These are phyloP conservation scores for Hypanus sabinus DNA, from an alignment of 2,113 vertebrate genomes.

Conservation along the genomic window DNA sequence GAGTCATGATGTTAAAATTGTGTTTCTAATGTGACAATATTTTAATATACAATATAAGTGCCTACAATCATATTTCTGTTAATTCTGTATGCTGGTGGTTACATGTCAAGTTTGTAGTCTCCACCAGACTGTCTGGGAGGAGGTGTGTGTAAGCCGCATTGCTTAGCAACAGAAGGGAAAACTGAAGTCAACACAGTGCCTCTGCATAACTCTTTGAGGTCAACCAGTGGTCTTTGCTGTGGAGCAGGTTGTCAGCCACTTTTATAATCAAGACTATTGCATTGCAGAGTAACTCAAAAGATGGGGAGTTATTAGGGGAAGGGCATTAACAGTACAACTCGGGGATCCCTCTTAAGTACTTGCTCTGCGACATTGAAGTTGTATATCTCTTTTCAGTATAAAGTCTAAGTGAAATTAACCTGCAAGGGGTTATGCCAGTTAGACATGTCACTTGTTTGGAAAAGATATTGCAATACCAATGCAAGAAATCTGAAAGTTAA, in stretches of 20 bases:
- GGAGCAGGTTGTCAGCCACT: neutral
- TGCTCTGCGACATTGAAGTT: too few relatives aligned
- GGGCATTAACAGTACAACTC: too few relatives aligned
- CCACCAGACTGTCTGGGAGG: neutral
- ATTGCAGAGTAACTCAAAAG: too few relatives aligned
- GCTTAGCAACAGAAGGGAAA: slow-evolving; percentile 14
- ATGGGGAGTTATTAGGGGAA: neutral
- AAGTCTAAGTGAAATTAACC: neutral
- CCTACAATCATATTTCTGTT: neutral
- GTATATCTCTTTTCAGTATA: neutral
- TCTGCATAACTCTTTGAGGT: neutral
- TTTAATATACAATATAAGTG: neutral
- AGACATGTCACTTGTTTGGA: neutral
- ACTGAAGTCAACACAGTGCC: slow-evolving; percentile 5
- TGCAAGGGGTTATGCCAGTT: neutral
- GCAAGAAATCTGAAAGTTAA: neutral
- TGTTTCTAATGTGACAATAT: neutral
- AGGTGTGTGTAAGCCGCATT: neutral
- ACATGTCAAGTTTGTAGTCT: slow-evolving; percentile 14
- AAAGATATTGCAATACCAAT: neutral
- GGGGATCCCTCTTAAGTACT: neutral
- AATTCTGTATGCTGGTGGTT: neutral
- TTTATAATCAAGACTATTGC: neutral
- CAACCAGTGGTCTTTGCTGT: neutral
- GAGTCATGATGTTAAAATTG: neutral